A percentile compares a stretch with the other conserved stretches of the same genome.
phyloP scores from a whole-genome alignment of 1,140 invertebrate genomes.

The Sminthurinus signatus region DNA sequence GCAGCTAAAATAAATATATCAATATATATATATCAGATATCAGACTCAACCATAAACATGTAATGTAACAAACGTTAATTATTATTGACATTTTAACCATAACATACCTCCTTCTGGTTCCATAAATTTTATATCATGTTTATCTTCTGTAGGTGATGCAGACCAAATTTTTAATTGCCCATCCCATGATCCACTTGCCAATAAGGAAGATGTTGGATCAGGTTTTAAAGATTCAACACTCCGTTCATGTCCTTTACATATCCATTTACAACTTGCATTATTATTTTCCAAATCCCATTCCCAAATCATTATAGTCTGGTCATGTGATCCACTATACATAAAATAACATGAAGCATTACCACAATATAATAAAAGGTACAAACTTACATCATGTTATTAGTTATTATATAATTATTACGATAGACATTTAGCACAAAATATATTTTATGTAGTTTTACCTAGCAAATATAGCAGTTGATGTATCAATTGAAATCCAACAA shows the following conservation, averaged over 20 bases:
- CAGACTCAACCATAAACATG: no score
- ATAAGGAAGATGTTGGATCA: conserved; percentile 55
- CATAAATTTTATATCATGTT: conserved; percentile 15
- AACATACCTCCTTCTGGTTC: conserved; percentile 20
- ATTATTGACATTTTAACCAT: no score
- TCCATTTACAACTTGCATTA: conserved; percentile 68
- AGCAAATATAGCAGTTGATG: conserved; percentile 61
- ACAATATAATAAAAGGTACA: no score
- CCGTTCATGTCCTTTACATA: conserved; percentile 80
- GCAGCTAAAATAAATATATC: no score
- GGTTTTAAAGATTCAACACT: conserved; percentile 76
- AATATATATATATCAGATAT: not conserved
- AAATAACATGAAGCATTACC: no score
- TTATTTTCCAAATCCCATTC: conserved; percentile 71
- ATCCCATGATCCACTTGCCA: conserved; percentile 93
- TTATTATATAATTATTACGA: no score
- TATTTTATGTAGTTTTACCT: no score
- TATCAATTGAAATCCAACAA: conserved; percentile 67
- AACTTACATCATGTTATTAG: no score
- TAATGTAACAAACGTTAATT: conserved; percentile 15
- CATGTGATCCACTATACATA: conserved; percentile 69
- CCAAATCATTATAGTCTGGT: conserved; percentile 88
- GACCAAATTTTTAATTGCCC: conserved; percentile 55
- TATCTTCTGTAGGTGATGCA: conserved; percentile 15
- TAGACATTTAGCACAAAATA: no score